Base-by-base conservation (phyloP, 2,113 vertebrate species). In the Riparia riparia region DNA sequence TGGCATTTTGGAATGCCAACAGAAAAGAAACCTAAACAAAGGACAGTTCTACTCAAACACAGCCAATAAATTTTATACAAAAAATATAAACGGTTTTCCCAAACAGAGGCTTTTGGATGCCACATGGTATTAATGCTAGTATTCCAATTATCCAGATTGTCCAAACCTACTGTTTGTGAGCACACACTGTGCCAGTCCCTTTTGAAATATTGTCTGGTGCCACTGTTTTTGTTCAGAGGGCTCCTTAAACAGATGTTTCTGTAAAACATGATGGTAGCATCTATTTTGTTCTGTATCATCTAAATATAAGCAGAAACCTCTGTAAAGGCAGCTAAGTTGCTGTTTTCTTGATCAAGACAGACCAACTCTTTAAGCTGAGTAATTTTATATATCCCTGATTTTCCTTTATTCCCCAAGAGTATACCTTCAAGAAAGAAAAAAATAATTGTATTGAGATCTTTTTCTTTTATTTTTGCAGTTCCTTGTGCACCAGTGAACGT, bases 401-500 rank as follows among this genome's bases (percentile, higher is more conserved):
- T 77, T 56, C 34, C 31, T 76, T 89, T 82, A 31, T 71, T 92
- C 8, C 3, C 12, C 26, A 13, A 28, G 53, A 86, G 13, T 73
- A 10, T 49, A 63, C 76, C 9, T 73, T 88, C 54, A 80, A 84
- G 71, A 31, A 51, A 68, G 16, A 32, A 51, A 60, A 74, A n/a
- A 39, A 14, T 0, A 44, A 14, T 34, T 20, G 8, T 50, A 50
- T 6, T 68, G 21, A 86, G 13, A 42, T 9, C 50, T 34, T 24
- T 9, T 2, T 28, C 82, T 47, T 26, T 34, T 26, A 86, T 47
- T n/a, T 86, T 95, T 93, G 11, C 93, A 99, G 99, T 98, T 88
- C 99, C 99, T 15, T 99, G 99, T 97, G 98, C 98, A 34, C 98
- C 98, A 11, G 97, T 97, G 80, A 97, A 96, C 73, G 96, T 98